Percentiles rank a stretch among this genome's conserved stretches.
phyloP scores from a whole-genome alignment of 2,113 vertebrate genomes.

The Chrysochloris asiatica region DNA sequence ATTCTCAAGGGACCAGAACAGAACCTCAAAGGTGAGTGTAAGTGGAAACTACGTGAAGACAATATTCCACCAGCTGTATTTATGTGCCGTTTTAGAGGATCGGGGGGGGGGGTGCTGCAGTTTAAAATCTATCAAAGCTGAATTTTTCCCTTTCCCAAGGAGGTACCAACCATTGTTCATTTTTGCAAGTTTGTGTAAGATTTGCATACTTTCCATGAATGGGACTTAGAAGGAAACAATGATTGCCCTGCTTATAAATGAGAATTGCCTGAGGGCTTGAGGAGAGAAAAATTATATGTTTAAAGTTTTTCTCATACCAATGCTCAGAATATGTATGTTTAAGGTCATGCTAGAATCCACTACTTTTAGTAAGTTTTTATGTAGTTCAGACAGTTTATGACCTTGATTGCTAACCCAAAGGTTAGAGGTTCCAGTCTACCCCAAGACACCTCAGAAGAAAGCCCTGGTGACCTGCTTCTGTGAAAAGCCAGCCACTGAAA shows the following conservation, averaged over 20 bases:
- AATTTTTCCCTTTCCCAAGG: conserved; percentile 29
- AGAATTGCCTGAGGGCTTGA: not conserved
- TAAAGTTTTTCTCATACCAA: not conserved
- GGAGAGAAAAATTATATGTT: not conserved
- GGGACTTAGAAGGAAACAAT: not conserved
- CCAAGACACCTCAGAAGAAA: not conserved
- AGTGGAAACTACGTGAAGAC: conserved; percentile 43
- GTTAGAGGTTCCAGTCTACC: not conserved
- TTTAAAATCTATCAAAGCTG: conserved; percentile 58
- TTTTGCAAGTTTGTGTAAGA: conserved; percentile 48
- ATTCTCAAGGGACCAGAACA: conserved; percentile 60
- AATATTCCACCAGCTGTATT: conserved; percentile 57
- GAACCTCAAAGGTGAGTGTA: conserved; percentile 64
- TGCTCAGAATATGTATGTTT: not conserved
- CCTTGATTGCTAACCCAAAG: not conserved
- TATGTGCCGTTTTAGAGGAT: conserved; percentile 53
- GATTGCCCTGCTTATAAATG: not conserved
- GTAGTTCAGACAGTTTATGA: not conserved
- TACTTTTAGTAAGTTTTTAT: not conserved
- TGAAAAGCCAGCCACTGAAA: not conserved
- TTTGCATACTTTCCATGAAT: not conserved
- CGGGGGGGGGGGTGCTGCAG: not conserved
- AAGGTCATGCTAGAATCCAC: not conserved
- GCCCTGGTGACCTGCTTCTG: not conserved
- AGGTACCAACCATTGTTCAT: conserved; percentile 28